phyloP scores from a whole-genome alignment of 2,113 vertebrate species.

The Oreochromis aureus region DNA sequence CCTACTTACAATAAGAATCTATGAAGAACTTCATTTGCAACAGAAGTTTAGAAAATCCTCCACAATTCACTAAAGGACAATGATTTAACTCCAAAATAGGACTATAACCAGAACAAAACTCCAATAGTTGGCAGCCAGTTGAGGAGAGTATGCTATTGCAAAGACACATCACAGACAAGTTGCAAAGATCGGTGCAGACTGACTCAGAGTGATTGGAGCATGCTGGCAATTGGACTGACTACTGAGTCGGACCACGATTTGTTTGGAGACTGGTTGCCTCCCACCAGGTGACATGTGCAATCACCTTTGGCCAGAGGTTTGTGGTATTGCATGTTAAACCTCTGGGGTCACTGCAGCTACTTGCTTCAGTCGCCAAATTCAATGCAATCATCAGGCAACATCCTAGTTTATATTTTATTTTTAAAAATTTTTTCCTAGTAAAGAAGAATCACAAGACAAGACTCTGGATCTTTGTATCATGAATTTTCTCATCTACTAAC shows the following conservation, averaged over 20 bases:
- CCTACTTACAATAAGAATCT: neutral
- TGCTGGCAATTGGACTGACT: neutral
- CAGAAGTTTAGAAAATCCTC: neutral
- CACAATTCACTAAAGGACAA: neutral
- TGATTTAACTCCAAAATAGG: neutral
- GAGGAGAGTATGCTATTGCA: neutral
- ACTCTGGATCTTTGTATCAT: neutral
- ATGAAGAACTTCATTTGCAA: neutral
- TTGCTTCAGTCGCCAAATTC: neutral
- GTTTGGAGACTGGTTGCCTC: neutral
- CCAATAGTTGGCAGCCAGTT: neutral
- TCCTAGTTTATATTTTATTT: neutral
- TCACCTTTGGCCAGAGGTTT: neutral
- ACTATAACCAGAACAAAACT: neutral
- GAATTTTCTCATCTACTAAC: neutral
- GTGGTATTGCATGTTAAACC: neutral
- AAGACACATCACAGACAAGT: neutral
- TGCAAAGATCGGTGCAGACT: neutral
- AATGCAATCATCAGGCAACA: neutral
- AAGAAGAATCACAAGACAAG: neutral
- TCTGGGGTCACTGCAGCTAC: neutral
- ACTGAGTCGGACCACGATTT: neutral
- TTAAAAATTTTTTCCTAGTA: fast-evolving
- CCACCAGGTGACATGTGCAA: neutral
- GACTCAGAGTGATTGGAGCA: neutral